Base-by-base conservation (phyloP, 2,113 vertebrate genomes). In the Odontophorus gujanensis region DNA sequence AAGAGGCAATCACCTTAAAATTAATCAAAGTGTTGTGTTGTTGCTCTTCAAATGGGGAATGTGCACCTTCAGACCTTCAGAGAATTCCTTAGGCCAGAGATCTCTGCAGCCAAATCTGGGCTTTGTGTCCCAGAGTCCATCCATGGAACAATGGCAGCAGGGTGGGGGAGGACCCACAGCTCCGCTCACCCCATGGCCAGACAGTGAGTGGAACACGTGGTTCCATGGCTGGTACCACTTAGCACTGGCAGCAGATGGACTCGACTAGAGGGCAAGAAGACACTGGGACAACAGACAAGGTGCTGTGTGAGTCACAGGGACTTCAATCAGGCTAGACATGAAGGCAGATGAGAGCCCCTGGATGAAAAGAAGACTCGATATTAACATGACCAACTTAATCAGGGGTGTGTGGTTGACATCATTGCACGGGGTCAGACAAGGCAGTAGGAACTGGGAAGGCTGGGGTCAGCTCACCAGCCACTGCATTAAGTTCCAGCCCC, bases 1-100 rank as follows among this genome's bases (percentile, higher is more conserved):
- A 87, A 91, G 75, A 96, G 78, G 58, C 72, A 94, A 96, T 83
- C 90, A 77, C 85, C 79, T 92, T 62, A 78, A 81, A 86, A 95
- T 90, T 78, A 89, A 95, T 92, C 86, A 84, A 88, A 95, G 61
- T 42, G 51, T 45, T 78, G 51, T 6, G 85, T 26, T 17, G 22
- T 20, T 75, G 9, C 3, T 50, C 43, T 61, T 79, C 74, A 24
- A 38, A 74, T 34, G 42, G 28, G 6, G 26, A 22, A 81, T 28
- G 47, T 42, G 63, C 42, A 82, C 30, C 55, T 83, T 13, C 51
- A 68, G 55, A 66, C 6, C 2, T 36, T 77, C 40, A 71, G 76
- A 45, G 58, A 92, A 80, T 3, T 57, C n/a, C 55, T 24, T 15
- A 55, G 13, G 34, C 51, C 74, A 68, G 43, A 90, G 30, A 9